A percentile compares a stretch with the other conserved stretches of the same genome.
phyloP scores from a whole-genome alignment of 2,888 invertebrate genomes.

The Spialia ferax region DNA sequence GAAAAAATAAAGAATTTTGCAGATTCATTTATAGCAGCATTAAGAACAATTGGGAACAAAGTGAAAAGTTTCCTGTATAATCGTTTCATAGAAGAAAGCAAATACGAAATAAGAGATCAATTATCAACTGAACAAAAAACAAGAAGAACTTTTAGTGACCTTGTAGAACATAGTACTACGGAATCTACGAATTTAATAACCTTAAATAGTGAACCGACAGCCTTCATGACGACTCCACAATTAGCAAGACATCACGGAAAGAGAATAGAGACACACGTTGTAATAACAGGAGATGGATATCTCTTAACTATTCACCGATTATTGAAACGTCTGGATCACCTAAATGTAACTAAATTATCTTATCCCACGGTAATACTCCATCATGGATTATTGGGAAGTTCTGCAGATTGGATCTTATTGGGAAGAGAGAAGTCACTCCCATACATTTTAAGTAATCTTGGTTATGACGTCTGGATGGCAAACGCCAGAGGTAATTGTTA shows the following conservation, averaged over 20 bases:
- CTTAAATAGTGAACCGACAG: constrained; percentile 55
- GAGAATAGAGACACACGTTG: constrained; percentile 62
- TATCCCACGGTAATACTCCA: constrained; percentile 64
- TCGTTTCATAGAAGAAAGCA: neutral
- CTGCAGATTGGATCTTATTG: constrained; percentile 74
- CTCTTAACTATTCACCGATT: constrained; percentile 67
- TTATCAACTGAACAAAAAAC: constrained; percentile 36
- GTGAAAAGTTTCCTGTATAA: constrained; percentile 46
- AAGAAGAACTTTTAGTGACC: constrained; percentile 51
- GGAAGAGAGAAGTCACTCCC: constrained; percentile 69
- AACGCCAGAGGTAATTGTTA: constrained; percentile 78
- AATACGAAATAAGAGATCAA: neutral
- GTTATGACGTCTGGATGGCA: constrained; percentile 88
- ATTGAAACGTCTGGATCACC: constrained; percentile 39
- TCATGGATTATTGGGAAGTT: constrained; percentile 73
- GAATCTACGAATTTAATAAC: constrained; percentile 49
- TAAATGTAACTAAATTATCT: constrained; percentile 1
- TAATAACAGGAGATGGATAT: constrained; percentile 68
- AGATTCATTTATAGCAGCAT: constrained; percentile 44
- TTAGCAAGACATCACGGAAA: constrained; percentile 64
- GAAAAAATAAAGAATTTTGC: constrained; percentile 53
- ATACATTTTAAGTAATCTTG: constrained; percentile 81
- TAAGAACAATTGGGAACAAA: constrained; percentile 49
- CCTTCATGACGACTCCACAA: constrained; percentile 62
- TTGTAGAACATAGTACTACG: constrained; percentile 48